phyloP scores from a whole-genome alignment of 2,113 vertebrate species.

The Archocentrus centrarchus region DNA sequence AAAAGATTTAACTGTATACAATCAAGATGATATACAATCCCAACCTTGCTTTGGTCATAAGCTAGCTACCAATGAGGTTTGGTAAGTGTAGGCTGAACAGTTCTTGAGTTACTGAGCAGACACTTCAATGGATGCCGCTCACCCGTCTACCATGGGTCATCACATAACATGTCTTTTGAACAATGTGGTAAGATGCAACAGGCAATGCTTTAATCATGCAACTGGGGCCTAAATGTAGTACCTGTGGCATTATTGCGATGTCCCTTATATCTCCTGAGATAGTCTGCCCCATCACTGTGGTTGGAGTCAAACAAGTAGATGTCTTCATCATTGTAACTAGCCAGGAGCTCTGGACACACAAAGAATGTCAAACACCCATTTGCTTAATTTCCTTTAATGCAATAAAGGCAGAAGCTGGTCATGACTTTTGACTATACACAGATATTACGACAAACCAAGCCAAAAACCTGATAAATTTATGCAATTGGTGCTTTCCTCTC shows the following conservation, averaged over 20 bases:
- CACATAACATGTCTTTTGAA: background rate
- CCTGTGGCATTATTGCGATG: conserved; percentile 96
- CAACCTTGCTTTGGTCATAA: no score
- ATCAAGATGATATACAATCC: no score
- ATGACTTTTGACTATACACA: background rate
- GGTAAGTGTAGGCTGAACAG: no score
- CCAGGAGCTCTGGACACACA: conserved; percentile 86
- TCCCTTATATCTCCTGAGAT: conserved; percentile 90
- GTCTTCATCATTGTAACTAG: conserved; percentile 96
- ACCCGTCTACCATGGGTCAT: no score
- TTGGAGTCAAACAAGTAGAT: conserved; percentile 95
- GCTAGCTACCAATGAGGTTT: no score
- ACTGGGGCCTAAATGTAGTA: conserved; percentile 39
- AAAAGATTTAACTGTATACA: no score
- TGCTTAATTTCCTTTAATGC: background rate
- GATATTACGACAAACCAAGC: background rate
- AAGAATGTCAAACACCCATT: background rate
- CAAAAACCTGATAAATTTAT: background rate
- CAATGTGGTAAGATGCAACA: background rate
- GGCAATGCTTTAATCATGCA: background rate
- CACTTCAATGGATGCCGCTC: no score
- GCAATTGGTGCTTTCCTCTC: background rate
- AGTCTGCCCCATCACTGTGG: conserved; percentile 94
- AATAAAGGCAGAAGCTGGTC: background rate
- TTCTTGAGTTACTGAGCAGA: no score